Evolutionary conservation across 1,140 invertebrate species (phyloP).

Genomic region (Nasonia giraulti): DNA sequence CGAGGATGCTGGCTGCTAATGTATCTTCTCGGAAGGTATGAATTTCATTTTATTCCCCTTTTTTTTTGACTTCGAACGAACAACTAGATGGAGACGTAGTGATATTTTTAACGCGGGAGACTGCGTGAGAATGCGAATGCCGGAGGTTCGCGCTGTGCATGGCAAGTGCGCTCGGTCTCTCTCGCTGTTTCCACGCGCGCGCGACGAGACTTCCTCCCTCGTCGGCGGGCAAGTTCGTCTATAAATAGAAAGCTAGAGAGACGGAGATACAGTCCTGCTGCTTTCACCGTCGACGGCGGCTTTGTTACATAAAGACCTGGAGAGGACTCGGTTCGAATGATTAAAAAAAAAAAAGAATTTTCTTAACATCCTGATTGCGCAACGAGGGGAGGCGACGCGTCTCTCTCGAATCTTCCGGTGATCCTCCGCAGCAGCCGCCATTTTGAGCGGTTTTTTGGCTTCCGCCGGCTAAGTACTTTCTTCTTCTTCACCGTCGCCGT

Average conservation of each 20-base stretch:
- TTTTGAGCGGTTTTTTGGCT: constrained; percentile 51
- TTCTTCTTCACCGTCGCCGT: background rate
- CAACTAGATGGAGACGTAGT: background rate
- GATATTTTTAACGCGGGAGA: background rate
- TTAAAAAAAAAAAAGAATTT: background rate
- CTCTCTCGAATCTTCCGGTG: constrained; percentile 8
- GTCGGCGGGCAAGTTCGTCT: constrained; percentile 36
- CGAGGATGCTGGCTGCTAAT: background rate
- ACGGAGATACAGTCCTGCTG: background rate
- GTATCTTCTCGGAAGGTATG: background rate
- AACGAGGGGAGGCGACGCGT: background rate
- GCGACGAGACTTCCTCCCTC: constrained; percentile 36
- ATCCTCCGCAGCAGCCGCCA: constrained; percentile 22
- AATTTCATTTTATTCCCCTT: background rate
- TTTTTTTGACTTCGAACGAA: background rate
- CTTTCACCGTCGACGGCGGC: background rate
- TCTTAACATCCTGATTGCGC: background rate
- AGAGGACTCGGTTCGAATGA: background rate
- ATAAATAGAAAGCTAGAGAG: constrained; percentile 35
- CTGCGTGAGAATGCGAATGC: background rate
- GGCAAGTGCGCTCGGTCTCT: background rate
- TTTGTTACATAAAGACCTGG: background rate
- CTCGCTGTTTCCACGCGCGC: background rate
- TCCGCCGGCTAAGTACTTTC: constrained; percentile 15
- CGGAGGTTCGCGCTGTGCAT: background rate